phyloP scores from a whole-genome alignment of 2,888 invertebrate genomes.

The Oscheius sp. region DNA sequence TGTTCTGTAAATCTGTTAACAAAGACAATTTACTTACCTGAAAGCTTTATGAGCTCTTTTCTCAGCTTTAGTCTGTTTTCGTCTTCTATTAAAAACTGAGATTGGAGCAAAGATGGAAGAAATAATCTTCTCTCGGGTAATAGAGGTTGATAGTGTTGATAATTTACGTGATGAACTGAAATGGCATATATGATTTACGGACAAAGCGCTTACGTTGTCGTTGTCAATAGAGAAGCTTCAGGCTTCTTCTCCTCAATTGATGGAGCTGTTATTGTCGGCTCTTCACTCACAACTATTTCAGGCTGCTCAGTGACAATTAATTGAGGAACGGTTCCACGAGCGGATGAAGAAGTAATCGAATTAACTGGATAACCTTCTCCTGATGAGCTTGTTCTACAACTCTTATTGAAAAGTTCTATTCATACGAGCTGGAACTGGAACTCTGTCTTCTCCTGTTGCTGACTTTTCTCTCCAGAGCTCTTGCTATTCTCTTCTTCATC shows the following conservation, averaged over 20 bases:
- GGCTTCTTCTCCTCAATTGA: not conserved
- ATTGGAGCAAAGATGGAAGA: constrained; percentile 53
- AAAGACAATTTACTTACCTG: constrained; percentile 27
- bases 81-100: constrained; percentile 45
- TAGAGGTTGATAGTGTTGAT: constrained; percentile 53
- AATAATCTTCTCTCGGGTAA: constrained; percentile 55
- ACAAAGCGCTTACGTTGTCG: not conserved
- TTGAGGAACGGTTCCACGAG: not conserved
- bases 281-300: constrained; percentile 15
- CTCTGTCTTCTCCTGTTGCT: constrained; percentile 33
- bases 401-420: not conserved
- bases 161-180: constrained; percentile 57
- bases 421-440: constrained; percentile 36
- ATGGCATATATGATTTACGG: not conserved
- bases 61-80: constrained; percentile 63
- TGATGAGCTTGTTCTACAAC: constrained; percentile 13
- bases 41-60: constrained; percentile 69
- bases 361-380: constrained; percentile 21
- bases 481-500: constrained; percentile 49
- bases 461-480: constrained; percentile 35
- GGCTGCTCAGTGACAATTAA: constrained; percentile 21
- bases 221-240: not conserved
- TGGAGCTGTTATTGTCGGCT: not conserved
- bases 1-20: constrained; percentile 55
- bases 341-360: constrained; percentile 3